phyloP scores from a whole-genome alignment of 2,113 vertebrate genomes.

The Pygathrix nemaeus region DNA sequence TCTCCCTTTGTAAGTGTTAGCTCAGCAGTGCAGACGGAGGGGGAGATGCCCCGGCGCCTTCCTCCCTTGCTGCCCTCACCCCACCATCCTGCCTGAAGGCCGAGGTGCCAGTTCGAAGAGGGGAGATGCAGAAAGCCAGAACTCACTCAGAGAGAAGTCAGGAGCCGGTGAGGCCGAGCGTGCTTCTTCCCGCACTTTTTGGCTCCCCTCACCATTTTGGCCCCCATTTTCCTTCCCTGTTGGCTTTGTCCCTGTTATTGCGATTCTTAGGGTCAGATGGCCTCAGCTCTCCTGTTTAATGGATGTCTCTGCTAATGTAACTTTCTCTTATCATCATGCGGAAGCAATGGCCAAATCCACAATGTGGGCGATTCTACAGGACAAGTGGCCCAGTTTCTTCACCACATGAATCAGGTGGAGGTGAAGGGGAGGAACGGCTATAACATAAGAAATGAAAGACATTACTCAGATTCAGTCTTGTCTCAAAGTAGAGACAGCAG shows the following conservation, averaged over 20 bases:
- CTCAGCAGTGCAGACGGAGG: not conserved
- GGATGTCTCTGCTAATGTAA: not conserved
- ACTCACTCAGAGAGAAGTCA: not conserved
- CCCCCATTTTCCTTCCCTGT: not conserved
- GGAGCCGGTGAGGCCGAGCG: not conserved
- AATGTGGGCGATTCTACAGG: not conserved
- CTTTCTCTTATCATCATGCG: not conserved
- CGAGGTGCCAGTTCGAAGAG: not conserved
- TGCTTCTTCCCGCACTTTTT: not conserved
- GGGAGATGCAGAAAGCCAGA: not conserved
- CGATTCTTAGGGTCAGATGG: not conserved
- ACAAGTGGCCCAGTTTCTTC: not conserved
- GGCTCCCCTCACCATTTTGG: not conserved
- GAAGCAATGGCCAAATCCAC: not conserved
- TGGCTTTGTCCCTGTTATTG: not conserved
- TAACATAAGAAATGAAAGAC: not conserved
- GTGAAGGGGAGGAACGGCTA: not conserved
- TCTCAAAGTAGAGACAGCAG: not conserved
- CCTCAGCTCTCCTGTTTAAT: not conserved
- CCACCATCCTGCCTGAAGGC: not conserved
- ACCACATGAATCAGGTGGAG: not conserved
- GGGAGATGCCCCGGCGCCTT: too few species aligned
- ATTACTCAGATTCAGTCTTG: not conserved
- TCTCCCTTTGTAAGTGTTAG: not conserved
- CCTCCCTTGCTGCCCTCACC: too few species aligned